Base-by-base conservation (phyloP, 2,888 invertebrate species). In the Noctua fimbriata region DNA sequence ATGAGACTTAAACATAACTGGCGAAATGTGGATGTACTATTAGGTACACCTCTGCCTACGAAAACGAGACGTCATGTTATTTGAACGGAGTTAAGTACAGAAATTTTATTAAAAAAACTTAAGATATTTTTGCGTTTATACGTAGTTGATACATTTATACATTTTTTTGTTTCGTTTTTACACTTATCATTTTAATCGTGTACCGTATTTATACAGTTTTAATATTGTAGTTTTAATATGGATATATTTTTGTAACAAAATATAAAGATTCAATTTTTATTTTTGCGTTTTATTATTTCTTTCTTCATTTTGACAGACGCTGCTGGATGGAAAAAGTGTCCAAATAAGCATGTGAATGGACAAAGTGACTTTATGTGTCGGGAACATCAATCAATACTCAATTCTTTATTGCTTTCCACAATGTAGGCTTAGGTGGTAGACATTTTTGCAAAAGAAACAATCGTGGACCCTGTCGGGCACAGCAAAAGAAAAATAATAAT, bases 211-310 rank as follows among this genome's bases (percentile, higher is more conserved):
- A 87, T 87, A 88, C 76, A 78, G 55, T 58, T 78, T 75, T 79
- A 85, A 83, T 65, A 55, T 60, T 76, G 28, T 88, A 87, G 73
- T 63, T 79, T 84, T 86, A 88, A 87, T 84, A 81, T 69, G 63
- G 84, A 79, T 87, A 86, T 88, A 88, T 88, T 88, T 88, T 88
- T 88, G 67, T 88, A 88, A 83, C 77, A 86, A 88, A 87, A 83
- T 87, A 83, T 81, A 86, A 83, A 81, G 69, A 86, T 80, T 80
- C 79, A 79, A 78, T 83, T 83, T 84, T 81, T 81, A 66, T 44
- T 36, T 2, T 24, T 60, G 69, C 55, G 69, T 88, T 87, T 88
- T 78, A 82, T 71, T 81, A 0, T 47, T 47, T 16, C 0, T 47
- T 44, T 44, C 12, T 4, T 73, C 5, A 49, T 36, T 28, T 73